These are phyloP conservation scores for Steinernema khuongi DNA, from an alignment of 1,140 invertebrate genomes.

Conservation along the genomic window DNA sequence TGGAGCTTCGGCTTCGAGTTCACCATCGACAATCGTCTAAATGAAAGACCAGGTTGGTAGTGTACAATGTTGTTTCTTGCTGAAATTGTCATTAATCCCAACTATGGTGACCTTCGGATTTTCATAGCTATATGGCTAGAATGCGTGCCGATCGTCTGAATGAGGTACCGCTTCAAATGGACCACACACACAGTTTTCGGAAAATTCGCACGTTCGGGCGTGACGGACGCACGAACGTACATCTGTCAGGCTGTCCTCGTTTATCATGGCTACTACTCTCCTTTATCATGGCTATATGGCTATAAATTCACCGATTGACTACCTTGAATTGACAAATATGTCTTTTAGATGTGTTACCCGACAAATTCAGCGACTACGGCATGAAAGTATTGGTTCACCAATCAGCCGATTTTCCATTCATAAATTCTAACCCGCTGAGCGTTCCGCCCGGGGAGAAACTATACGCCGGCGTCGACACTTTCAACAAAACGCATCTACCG, in stretches of 20 bases:
- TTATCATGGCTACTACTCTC: too few species aligned
- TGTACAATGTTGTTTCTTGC: not conserved
- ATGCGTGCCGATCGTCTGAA: too few species aligned
- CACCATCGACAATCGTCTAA: not conserved
- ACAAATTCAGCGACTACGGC: not conserved
- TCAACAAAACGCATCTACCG: slow-evolving; percentile 13
- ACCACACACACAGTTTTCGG: too few species aligned
- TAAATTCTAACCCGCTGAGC: not conserved
- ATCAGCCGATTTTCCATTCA: not conserved
- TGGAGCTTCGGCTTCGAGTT: slow-evolving; percentile 29
- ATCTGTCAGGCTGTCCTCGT: too few species aligned
- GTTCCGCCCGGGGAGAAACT: slow-evolving; percentile 1
- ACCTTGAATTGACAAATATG: not conserved
- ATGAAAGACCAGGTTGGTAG: not conserved
- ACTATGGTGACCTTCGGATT: not conserved
- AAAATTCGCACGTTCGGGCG: too few species aligned
- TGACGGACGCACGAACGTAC: too few species aligned
- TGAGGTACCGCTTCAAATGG: too few species aligned
- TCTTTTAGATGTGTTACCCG: not conserved
- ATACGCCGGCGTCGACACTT: not conserved
- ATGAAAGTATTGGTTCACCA: not conserved
- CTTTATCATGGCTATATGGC: too few species aligned
- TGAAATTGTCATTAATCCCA: not conserved
- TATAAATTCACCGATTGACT: not conserved
- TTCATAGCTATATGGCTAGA: not conserved